phyloP scores from a whole-genome alignment of 2,113 vertebrate species.

The Mormoops blainvillei region DNA sequence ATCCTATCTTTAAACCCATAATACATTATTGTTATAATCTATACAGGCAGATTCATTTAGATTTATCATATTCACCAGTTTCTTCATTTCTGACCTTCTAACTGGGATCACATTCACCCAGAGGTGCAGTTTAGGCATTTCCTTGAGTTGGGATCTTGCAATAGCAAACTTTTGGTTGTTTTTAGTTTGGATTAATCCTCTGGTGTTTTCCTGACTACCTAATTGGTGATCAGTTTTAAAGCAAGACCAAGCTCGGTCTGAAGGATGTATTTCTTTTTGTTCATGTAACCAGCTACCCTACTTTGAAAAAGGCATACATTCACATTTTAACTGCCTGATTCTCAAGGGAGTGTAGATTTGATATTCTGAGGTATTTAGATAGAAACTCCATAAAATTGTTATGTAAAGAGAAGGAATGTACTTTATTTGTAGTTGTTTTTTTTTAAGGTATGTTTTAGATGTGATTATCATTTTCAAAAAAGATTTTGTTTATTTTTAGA shows the following conservation, averaged over 20 bases:
- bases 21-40: neutral
- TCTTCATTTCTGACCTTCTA: neutral
- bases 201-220: neutral
- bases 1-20: neutral
- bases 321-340: neutral
- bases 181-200: neutral
- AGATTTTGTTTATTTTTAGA: too few species aligned
- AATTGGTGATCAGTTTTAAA: conserved; percentile 2
- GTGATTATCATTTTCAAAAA: too few species aligned
- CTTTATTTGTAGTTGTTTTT: neutral
- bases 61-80: neutral
- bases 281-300: neutral
- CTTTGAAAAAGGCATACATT: neutral
- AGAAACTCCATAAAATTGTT: neutral
- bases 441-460: too few species aligned
- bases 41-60: neutral
- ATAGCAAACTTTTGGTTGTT: neutral
- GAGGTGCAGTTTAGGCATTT: neutral
- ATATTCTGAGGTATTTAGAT: conserved; percentile 8
- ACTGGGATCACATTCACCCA: neutral
- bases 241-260: neutral
- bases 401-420: neutral
- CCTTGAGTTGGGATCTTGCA: neutral
- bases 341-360: neutral
- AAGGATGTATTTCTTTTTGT: neutral